Evolutionary conservation across 1,140 invertebrate genomes (phyloP).

Genomic region (Amphibalanus amphitrite): DNA sequence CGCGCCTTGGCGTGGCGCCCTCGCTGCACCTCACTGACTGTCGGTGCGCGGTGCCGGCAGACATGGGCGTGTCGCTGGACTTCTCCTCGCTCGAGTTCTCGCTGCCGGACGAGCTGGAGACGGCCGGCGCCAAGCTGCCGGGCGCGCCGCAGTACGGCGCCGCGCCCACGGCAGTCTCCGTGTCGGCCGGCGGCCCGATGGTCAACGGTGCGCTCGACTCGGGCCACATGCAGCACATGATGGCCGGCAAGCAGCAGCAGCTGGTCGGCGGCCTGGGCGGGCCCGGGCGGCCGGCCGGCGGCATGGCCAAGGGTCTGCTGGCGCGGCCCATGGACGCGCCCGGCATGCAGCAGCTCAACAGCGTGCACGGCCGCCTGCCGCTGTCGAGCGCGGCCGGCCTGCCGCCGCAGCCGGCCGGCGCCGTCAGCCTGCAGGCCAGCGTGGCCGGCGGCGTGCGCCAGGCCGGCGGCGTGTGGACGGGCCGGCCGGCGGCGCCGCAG

Average conservation of each 20-base stretch:
- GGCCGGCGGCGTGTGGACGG: neutral
- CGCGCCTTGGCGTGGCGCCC: too few relatives aligned
- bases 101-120: conserved; percentile 4
- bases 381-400: neutral
- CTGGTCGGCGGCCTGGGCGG: neutral
- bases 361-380: neutral
- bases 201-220: neutral
- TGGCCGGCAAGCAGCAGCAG: neutral
- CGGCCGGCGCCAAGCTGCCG: neutral
- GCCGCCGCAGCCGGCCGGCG: too few relatives aligned
- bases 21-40: too few relatives aligned
- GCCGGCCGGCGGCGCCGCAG: neutral
- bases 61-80: conserved; percentile 5
- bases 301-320: neutral
- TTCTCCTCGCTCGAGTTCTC: neutral
- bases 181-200: neutral
- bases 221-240: neutral
- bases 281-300: too few relatives aligned
- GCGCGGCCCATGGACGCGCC: neutral
- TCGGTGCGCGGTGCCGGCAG: neutral
- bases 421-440: neutral
- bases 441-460: too few relatives aligned
- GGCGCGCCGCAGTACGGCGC: neutral
- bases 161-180: too few relatives aligned
- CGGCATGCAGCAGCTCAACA: neutral